A percentile compares a stretch with the other conserved stretches of the same genome.
These are phyloP conservation scores for Falcaria lacertinaria DNA, from an alignment of 2,888 invertebrate genomes.

Conservation along the genomic window DNA sequence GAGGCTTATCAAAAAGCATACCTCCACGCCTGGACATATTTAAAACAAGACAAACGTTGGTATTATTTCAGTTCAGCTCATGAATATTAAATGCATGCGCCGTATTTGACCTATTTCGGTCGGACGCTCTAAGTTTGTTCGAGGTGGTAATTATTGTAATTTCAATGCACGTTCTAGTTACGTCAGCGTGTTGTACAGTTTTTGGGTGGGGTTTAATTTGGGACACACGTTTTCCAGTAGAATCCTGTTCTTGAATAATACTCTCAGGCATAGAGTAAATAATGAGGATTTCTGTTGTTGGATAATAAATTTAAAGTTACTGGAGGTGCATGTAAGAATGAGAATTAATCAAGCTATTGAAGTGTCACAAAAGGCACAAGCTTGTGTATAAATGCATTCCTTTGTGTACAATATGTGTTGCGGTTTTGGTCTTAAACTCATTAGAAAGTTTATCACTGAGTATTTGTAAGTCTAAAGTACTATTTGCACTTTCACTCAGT, in stretches of 20 bases:
- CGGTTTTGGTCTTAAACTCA: background rate
- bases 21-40: background rate
- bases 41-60: background rate
- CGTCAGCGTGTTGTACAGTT: background rate
- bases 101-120: background rate
- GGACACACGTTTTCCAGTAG: background rate
- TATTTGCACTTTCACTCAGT: background rate
- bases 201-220: background rate
- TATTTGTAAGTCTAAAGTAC: background rate
- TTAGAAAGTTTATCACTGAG: background rate
- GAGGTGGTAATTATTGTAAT: background rate
- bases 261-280: no score
- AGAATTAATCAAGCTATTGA: no score
- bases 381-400: no score
- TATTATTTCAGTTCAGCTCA: background rate
- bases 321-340: no score
- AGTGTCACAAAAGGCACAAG: background rate
- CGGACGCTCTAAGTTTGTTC: background rate
- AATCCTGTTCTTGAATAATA: background rate
- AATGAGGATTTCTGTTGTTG: no score
- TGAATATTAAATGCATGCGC: background rate
- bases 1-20: background rate
- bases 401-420: background rate
- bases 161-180: background rate
- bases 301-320: no score